Percentiles rank a stretch among this genome's conserved stretches.
Evolutionary conservation across 1,140 invertebrate species (phyloP).

Genomic region (Polypedilum vanderplanki): DNA sequence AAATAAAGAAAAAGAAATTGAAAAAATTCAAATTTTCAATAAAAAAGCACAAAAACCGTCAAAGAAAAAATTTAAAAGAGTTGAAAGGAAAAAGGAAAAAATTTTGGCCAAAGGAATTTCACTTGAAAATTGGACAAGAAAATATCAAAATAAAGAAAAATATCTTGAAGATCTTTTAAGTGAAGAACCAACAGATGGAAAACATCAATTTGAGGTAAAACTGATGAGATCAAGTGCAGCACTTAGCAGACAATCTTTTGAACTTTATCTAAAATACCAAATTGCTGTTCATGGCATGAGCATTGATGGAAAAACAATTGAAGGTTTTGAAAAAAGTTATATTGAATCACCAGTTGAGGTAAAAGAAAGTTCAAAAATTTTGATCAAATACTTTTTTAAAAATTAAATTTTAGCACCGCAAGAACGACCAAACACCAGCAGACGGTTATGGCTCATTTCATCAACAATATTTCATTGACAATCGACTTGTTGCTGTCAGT

Average conservation of each 20-base stretch:
- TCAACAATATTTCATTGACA: conserved; percentile 93
- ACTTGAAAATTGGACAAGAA: conserved; percentile 43
- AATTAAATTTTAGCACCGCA: conserved; percentile 31
- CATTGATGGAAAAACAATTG: not conserved
- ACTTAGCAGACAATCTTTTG: conserved; percentile 42
- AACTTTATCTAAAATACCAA: not conserved
- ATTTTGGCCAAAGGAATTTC: conserved; percentile 54
- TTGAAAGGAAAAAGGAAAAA: conserved; percentile 69
- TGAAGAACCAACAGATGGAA: conserved; percentile 51
- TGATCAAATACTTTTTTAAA: conserved; percentile 25
- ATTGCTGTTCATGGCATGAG: not conserved
- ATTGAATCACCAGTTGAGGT: not conserved
- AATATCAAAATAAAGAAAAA: conserved; percentile 54
- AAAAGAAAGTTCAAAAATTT: not conserved
- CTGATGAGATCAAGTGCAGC: conserved; percentile 58
- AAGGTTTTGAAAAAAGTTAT: not conserved
- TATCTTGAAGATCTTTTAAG: conserved; percentile 67
- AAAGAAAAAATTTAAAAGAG: conserved; percentile 73
- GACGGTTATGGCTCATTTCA: conserved; percentile 88
- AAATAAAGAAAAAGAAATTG: conserved; percentile 33
- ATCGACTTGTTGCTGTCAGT: conserved; percentile 87
- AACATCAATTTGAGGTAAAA: conserved; percentile 68
- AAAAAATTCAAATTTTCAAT: conserved; percentile 33
- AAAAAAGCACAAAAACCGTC: conserved; percentile 45
- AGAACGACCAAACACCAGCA: conserved; percentile 44